phyloP scores from a whole-genome alignment of 2,888 invertebrate species.

The Lepeophtheirus nordmannii region DNA sequence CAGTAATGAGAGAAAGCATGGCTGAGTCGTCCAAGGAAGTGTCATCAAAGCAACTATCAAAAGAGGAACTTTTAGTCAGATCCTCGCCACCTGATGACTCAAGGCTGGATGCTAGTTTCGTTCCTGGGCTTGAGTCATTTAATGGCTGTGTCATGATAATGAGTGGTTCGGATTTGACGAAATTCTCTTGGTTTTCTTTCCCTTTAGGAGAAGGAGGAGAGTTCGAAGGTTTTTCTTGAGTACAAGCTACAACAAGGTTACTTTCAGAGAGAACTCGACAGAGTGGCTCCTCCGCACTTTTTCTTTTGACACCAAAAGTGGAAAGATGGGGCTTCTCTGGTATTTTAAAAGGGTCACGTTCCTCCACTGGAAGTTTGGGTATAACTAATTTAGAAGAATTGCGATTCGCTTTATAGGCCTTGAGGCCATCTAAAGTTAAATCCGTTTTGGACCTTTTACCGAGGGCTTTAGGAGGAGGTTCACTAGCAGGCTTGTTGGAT shows the following conservation, averaged over 20 bases:
- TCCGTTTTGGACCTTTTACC: constrained; percentile 23
- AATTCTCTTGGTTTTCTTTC: no score
- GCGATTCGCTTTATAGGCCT: not conserved
- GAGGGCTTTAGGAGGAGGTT: not conserved
- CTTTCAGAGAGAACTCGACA: not conserved
- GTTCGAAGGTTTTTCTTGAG: no score
- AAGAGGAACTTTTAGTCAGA: not conserved
- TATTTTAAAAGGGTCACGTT: no score
- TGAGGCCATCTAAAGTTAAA: constrained; percentile 1
- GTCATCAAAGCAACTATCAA: constrained; percentile 3
- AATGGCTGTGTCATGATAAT: constrained; percentile 16
- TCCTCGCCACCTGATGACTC: not conserved
- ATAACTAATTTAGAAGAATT: no score
- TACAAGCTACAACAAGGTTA: not conserved
- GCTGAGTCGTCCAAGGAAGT: not conserved
- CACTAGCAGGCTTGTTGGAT: not conserved
- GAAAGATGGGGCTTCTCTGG: not conserved
- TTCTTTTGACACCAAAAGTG: not conserved
- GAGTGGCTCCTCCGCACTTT: not conserved
- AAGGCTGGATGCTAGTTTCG: not conserved
- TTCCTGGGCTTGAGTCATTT: not conserved
- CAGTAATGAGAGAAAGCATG: no score
- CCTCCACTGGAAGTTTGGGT: no score
- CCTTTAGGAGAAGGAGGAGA: no score
- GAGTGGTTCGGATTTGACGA: constrained; percentile 9